Base-by-base conservation (phyloP, 1,140 invertebrate species). In the Achatina immaculata region DNA sequence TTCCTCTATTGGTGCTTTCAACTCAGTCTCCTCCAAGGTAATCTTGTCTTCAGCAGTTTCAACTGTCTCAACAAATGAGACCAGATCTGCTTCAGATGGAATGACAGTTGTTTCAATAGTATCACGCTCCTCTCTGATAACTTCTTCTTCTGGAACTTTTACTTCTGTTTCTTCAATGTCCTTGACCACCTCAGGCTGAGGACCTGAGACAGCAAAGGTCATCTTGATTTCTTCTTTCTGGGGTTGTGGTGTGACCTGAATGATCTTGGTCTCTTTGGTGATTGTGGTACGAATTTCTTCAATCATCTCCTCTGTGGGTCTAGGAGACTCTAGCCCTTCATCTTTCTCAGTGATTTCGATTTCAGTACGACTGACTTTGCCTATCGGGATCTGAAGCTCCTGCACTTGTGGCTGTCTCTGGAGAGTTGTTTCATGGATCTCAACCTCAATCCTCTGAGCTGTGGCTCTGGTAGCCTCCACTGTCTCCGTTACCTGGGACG, bases 371-470 rank as follows among this genome's bases (percentile, higher is more conserved):
- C 81, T 83, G 38, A 87, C 85, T 71, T 87, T 83, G 40, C 82
- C 79, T n/a, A 84, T 81, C 55, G 83, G 71, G 16, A 88, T 82
- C 34, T 85, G 74, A 51, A 88, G 84, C 81, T 89, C 87, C 34
- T 85, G 86, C n/a, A 81, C 80, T 71, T 87, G 79, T 51, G 87
- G 86, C 69, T 87, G 85, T 77, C 85, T 84, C 48, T 85, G 83
- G 68, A 88, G 85, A 28, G 82, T 83, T 36, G 85, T 82, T 72
- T 88, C 86, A 69, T 89, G 85, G 45, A 89, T 88, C 71, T 88
- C 86, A 28, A 89, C 86, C 45, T 89, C 88, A 82, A 88, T 88
- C 77, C 85, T 86, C 58, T 89, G 83, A 55, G 83, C 84, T 28
- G 86, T 78, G 24, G 79, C 68, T 79, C 69, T 73, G 28, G 71